These are phyloP conservation scores for Trinectes maculatus DNA, from an alignment of 2,113 vertebrate species.

Conservation along the genomic window DNA sequence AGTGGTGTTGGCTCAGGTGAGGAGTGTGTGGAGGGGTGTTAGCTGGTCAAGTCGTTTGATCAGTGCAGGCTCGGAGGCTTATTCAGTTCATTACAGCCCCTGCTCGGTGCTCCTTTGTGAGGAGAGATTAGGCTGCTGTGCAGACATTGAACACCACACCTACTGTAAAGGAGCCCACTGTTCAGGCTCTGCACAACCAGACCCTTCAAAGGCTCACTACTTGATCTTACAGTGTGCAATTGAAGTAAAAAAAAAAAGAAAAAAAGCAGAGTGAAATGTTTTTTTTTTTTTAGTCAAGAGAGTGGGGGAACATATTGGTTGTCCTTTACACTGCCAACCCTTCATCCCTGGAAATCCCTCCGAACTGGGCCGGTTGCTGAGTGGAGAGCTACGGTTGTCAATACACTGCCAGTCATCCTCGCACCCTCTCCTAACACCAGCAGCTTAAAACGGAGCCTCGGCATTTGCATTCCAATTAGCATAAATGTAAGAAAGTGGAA, in stretches of 20 bases:
- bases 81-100: slow-evolving; percentile 59
- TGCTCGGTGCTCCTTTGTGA: slow-evolving; percentile 56
- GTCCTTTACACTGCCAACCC: slow-evolving; percentile 62
- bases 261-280: slow-evolving; percentile 55
- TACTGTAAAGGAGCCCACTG: slow-evolving; percentile 64
- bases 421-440: slow-evolving; percentile 65
- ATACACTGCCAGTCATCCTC: slow-evolving; percentile 53
- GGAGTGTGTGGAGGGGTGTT: slow-evolving; percentile 62
- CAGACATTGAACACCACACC: slow-evolving; percentile 54
- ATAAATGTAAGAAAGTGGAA: slow-evolving; percentile 82
- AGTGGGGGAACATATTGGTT: slow-evolving; percentile 60
- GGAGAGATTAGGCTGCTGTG: slow-evolving; percentile 65
- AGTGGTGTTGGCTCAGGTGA: slow-evolving; percentile 45
- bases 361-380: slow-evolving; percentile 48
- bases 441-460: slow-evolving; percentile 74
- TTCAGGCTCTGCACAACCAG: slow-evolving; percentile 43
- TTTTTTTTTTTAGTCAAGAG: slow-evolving; percentile 69
- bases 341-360: slow-evolving; percentile 56
- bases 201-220: slow-evolving; percentile 46
- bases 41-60: slow-evolving; percentile 60
- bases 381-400: slow-evolving; percentile 64
- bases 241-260: slow-evolving; percentile 50
- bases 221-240: slow-evolving; percentile 50
- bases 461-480: slow-evolving; percentile 82
- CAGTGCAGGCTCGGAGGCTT: slow-evolving; percentile 60